A percentile compares a stretch with the other conserved stretches of the same genome.
phyloP scores from a whole-genome alignment of 2,888 invertebrate species.

The Ectemnius continuus region DNA sequence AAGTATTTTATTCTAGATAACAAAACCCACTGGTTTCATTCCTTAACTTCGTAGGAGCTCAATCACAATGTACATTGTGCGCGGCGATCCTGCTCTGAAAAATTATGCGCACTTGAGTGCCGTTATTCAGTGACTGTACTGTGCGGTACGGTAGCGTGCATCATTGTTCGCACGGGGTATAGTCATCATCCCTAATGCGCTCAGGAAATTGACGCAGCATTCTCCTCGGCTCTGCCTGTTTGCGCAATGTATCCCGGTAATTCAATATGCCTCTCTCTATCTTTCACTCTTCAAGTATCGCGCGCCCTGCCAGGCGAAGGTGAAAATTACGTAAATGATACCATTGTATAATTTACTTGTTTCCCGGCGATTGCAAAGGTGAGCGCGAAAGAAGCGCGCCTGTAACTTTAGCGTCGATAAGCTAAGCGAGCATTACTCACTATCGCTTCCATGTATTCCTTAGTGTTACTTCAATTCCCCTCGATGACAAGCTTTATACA shows the following conservation, averaged over 20 bases:
- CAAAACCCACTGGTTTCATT: too few relatives aligned
- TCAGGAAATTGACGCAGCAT: conserved; percentile 2
- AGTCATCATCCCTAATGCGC: conserved; percentile 6
- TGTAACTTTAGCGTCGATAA: conserved; percentile 4
- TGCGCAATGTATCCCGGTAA: conserved; percentile 1
- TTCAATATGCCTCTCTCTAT: background rate
- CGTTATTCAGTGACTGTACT: background rate
- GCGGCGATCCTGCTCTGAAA: too few relatives aligned
- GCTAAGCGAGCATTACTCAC: conserved; percentile 13
- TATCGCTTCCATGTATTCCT: background rate
- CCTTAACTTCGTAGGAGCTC: too few relatives aligned
- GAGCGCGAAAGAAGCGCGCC: conserved; percentile 10
- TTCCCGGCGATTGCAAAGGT: conserved; percentile 29
- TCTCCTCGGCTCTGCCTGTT: background rate
- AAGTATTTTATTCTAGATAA: too few relatives aligned
- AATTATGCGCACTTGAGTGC: background rate
- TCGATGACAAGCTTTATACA: background rate
- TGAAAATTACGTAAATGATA: conserved; percentile 1
- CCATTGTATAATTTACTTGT: conserved; percentile 25
- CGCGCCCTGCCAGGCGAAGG: background rate
- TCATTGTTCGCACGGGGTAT: background rate
- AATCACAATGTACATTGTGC: too few relatives aligned
- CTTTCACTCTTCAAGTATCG: background rate
- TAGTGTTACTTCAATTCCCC: background rate
- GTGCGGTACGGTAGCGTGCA: conserved; percentile 5